Conservation (phyloP, 2,888 invertebrate species). For the Neoaliturus tenellus region DNA sequence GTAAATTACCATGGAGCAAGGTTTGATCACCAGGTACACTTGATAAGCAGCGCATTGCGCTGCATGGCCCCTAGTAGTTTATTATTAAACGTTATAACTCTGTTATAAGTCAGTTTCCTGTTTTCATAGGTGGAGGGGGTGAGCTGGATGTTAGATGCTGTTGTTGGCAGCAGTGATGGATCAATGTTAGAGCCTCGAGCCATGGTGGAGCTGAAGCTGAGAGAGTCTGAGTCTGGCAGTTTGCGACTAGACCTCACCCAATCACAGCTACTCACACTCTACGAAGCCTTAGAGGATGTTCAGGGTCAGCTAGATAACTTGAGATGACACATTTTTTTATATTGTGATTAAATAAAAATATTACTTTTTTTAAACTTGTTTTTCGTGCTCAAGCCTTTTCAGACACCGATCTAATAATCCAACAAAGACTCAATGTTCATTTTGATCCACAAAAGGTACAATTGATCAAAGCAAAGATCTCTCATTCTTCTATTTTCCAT, state of each 20-base stretch:
- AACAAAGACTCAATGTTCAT: too few relatives aligned
- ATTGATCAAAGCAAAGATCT: too few relatives aligned
- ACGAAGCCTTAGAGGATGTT: constrained; percentile 75
- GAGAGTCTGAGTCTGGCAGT: constrained; percentile 68
- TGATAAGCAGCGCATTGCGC: too few relatives aligned
- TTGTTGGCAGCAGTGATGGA: constrained; percentile 73
- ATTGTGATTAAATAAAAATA: too few relatives aligned
- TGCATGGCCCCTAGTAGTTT: neutral
- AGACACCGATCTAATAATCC: too few relatives aligned
- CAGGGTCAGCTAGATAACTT: constrained; percentile 69
- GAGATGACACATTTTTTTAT: constrained; percentile 49
- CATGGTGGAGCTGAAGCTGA: constrained; percentile 73
- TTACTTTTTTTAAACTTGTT: neutral
- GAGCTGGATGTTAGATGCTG: constrained; percentile 76
- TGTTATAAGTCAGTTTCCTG: constrained; percentile 33
- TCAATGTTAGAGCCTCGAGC: constrained; percentile 73
- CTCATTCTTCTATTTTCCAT: too few relatives aligned
- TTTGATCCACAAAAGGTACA: too few relatives aligned
- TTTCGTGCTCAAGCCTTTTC: too few relatives aligned
- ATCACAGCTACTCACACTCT: constrained; percentile 74
- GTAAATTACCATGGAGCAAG: too few relatives aligned
- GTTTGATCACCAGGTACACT: too few relatives aligned
- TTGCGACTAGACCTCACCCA: constrained; percentile 75
- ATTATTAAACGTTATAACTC: neutral
- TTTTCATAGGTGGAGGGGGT: constrained; percentile 73